Conservation (phyloP, 2,888 invertebrate species). For the Acanthosepion lycidas region DNA sequence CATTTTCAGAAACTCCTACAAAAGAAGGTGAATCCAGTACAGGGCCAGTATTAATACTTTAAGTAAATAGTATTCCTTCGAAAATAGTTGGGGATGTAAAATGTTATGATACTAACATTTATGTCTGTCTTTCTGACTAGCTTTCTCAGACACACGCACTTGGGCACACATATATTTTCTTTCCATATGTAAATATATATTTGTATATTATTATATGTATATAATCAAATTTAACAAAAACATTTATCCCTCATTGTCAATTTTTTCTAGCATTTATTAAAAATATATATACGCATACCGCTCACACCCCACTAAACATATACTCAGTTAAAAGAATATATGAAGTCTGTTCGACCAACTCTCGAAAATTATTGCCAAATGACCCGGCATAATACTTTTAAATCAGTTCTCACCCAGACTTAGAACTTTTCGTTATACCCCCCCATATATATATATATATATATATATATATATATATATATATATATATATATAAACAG, state of each 20-base stretch:
- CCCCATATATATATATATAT: no score
- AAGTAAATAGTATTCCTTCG: not conserved
- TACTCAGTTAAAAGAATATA: not conserved
- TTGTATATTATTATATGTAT: not conserved
- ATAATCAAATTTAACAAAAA: not conserved
- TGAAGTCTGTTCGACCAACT: not conserved
- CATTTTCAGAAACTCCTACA: conserved; percentile 20
- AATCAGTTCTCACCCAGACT: no score
- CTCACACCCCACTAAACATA: not conserved
- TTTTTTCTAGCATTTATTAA: not conserved
- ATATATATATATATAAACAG: no score
- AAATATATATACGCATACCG: not conserved
- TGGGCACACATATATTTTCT: not conserved
- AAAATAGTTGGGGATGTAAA: not conserved
- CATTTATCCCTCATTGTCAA: not conserved
- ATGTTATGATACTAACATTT: not conserved
- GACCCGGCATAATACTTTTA: no score
- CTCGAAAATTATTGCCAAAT: no score
- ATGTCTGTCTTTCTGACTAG: not conserved
- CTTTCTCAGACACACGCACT: not conserved
- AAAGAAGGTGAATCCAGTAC: not conserved
- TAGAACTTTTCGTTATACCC: no score
- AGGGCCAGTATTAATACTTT: not conserved
- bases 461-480: no score
- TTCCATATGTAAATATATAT: not conserved